Base-by-base conservation (phyloP, 2,113 vertebrate species). In the Melanotaenia duboulayi region DNA sequence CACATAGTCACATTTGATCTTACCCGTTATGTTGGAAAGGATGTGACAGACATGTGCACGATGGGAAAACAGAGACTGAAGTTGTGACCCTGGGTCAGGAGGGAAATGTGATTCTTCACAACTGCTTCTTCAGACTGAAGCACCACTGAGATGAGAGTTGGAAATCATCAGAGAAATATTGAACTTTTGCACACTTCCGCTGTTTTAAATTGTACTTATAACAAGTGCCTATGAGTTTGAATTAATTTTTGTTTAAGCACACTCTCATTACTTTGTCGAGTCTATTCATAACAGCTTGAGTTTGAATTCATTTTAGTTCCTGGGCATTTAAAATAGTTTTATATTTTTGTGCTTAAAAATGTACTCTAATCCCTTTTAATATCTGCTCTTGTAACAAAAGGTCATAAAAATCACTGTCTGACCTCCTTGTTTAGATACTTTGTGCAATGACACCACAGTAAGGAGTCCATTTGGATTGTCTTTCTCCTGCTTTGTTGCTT, bases 401-500 rank as follows among this genome's bases (percentile, higher is more conserved):
- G 65, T 81, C 48, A 79, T 67, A 50, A 46, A 78, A 60, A 66
- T 63, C 49, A 65, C 19, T 16, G 22, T 14, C 8, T 37, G 14
- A 51, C 61, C 49, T 56, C 52, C 61, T 40, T 22, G 52, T 76
- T 75, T 63, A 69, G 71, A 76, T 46, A 65, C 68, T 80, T 74
- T 76, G 50, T 46, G 54, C 25, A 48, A 3, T 23, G 56, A 82
- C 46, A 50, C 57, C 2, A 16, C 71, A 71, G 65, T 64, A 68
- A 81, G 25, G 11, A 64, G 58, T 64, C 64, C 55, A 78, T 78
- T 83, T 76, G 17, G 50, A 20, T 61, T 35, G 4, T 14, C 59
- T 70, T 74, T 70, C 24, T 62, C 77, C 72, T 61, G 69, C 77
- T 80, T 71, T 66, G 76, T 65, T 19, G 50, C 56, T 84, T 4